Evolutionary conservation across 2,113 vertebrate species (phyloP).

Genomic region (Oncorhynchus gorbuscha): DNA sequence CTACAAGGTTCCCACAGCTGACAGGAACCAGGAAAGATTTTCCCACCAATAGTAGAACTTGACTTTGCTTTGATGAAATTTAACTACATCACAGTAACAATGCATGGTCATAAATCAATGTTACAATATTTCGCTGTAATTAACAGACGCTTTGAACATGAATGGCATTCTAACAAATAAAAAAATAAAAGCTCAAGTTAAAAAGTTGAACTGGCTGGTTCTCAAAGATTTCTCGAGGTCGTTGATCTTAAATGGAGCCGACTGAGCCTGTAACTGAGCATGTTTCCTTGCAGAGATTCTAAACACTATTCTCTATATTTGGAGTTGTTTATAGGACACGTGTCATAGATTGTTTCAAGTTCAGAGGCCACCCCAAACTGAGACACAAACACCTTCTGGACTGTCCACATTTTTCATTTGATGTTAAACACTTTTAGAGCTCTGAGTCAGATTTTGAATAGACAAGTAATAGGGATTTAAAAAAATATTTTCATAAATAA

Average conservation of each 20-base stretch:
- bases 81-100: background rate
- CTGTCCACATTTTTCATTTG: too few species aligned
- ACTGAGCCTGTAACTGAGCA: background rate
- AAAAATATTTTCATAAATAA: too few species aligned
- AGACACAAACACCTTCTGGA: background rate
- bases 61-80: too few species aligned
- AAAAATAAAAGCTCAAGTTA: too few species aligned
- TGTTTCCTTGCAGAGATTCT: background rate
- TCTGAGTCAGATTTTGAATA: too few species aligned
- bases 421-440: too few species aligned
- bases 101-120: background rate
- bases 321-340: background rate
- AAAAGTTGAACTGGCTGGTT: too few species aligned
- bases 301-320: background rate
- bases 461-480: too few species aligned
- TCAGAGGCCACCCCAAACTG: background rate
- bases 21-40: background rate
- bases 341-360: background rate
- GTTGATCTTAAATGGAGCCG: background rate
- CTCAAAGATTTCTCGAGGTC: too few species aligned
- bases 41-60: conserved; percentile 29
- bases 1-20: conserved; percentile 19
- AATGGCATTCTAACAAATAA: too few species aligned
- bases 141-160: background rate
- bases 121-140: background rate